Evolutionary conservation across 2,888 invertebrate species (phyloP), one percentile per base, ranked within the genome.

Genomic region (Sesia apiformis): DNA sequence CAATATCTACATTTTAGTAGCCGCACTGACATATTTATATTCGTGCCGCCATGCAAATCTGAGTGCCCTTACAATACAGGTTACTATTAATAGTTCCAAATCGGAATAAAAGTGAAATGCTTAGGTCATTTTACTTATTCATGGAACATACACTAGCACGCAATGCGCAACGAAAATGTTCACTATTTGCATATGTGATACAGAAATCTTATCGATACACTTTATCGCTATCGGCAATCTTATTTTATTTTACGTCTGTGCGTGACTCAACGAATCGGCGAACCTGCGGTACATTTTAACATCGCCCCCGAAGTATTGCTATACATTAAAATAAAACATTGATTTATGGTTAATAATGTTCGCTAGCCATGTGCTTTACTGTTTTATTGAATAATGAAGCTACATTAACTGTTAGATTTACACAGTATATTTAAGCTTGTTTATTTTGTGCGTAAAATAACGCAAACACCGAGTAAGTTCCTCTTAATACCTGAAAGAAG

Each of bases 381-480:
- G 23, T 23, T 23, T 23, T 23, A 23, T 23, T 42, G 7, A 42
- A 42, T 42, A 5, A 42, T 7, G 42, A 42, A 42, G 7, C 7
- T 42, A 6, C 5, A 42, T 42, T 42, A 7, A 42, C 7, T 42
- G 42, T 42, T 42, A 42, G 1, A 6, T 5, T 42, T 42, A 42
- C 42, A 42, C 5, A 5, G 42, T 42, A 7, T 4, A 7, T 23
- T 46, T 50, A 50, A 5, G 38, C 38, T 50, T 67, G 76, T 63
- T 72, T 66, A 57, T 79, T 67, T 64, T 78, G 78, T 52, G 85
- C 81, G 60, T 83, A 76, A 66, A 86, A 73, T 54, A 86, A 70
- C 39, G 86, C 83, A 53, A 84, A 84, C 4, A 85, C 82, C 4
- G 86, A 86, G 57, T 86, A 86, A 3, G 84, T 84, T 54, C 69